Evolutionary conservation across 1,140 invertebrate genomes (phyloP), one percentile per base, ranked within the genome.

Genomic region (Bombus fervidus): DNA sequence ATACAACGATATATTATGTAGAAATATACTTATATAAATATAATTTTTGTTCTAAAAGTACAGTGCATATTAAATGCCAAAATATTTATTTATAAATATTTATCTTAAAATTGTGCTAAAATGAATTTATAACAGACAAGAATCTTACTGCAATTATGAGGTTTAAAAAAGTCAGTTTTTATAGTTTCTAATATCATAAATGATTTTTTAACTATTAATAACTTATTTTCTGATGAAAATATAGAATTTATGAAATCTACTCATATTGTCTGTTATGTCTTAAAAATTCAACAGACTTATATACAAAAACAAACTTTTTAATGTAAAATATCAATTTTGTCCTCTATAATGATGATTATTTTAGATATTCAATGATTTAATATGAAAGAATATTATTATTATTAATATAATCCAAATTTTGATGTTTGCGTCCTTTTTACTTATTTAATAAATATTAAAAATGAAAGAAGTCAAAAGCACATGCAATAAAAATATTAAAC

Each of bases 401-500:
- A 53, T 53, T 22, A 53, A 53, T 53, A 53, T 53, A 41, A 57
- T 43, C 43, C 12, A 78, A 57, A 31, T 77, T 64, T 59, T n/a
- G n/a, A 74, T 69, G 34, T 47, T 72, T 76, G 1, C 31, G 13
- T 43, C n/a, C 34, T 79, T 64, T 89, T 81, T 68, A 81, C 41
- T 81, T 73, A 66, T 62, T 57, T 34, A 88, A 85, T 87, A 88
- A 90, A 90, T 88, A 90, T 66, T 83, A 85, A 79, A 64, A 89
- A 37, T 64, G 66, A 87, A 86, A 84, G 47, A 78, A 83, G 41
- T 84, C 78, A 47, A 74, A 75, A 87, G 66, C 88, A 80, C 68
- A 86, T 86, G 76, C 81, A 90, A 87, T 86, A 88, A 90, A 90
- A 88, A 83, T 90, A 86, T 88, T 86, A 90, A 88, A 88, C 74